Evolutionary conservation across 2,797 vertebrate species (phyloP).

Genomic region (Chiroxiphia lanceolata): DNA sequence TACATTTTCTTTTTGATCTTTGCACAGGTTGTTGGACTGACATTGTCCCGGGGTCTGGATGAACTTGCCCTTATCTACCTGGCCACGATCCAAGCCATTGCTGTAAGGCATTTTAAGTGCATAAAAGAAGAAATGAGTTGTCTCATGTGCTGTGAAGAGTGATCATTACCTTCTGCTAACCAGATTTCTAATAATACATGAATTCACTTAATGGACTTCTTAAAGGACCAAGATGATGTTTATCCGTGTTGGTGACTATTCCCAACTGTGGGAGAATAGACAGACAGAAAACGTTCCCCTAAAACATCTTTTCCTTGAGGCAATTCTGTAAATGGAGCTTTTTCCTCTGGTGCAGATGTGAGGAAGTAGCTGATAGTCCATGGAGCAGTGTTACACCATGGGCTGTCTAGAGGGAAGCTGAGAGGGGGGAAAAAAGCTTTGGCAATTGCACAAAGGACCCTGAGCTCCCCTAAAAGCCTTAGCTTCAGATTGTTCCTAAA

Average conservation of each 20-base stretch:
- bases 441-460: neutral
- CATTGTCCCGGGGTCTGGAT: slow-evolving; percentile 86
- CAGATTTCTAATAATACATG: slow-evolving; percentile 43
- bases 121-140: slow-evolving; percentile 5
- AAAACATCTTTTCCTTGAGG: neutral
- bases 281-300: neutral
- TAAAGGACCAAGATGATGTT: neutral
- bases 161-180: slow-evolving; percentile 27
- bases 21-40: slow-evolving; percentile 87
- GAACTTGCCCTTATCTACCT: slow-evolving; percentile 93
- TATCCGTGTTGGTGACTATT: neutral
- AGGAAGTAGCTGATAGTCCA: neutral
- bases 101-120: slow-evolving; percentile 82
- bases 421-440: neutral
- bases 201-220: slow-evolving; percentile 9
- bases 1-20: slow-evolving; percentile 36
- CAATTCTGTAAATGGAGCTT: neutral
- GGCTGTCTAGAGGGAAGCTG: neutral
- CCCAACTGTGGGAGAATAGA: neutral
- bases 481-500: neutral
- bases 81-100: slow-evolving; percentile 89
- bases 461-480: neutral
- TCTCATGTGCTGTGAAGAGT: neutral
- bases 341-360: neutral
- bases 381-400: neutral